Evolutionary conservation across 2,888 invertebrate genomes (phyloP).

Genomic region (Dasypolia templi): DNA sequence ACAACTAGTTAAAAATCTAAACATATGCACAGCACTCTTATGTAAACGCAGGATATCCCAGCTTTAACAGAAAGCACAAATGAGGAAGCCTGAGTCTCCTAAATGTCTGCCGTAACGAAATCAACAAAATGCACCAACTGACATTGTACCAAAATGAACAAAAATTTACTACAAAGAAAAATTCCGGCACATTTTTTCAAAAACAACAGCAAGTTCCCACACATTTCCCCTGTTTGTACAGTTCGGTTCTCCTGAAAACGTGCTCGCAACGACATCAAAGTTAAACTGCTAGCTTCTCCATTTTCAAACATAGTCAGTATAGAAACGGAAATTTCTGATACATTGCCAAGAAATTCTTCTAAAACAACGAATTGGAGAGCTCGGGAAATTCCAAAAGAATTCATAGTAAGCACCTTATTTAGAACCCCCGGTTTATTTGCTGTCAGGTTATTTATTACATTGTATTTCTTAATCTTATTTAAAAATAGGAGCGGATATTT

Average conservation of each 20-base stretch:
- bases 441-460: constrained; percentile 39
- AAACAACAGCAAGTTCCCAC: constrained; percentile 22
- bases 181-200: constrained; percentile 32
- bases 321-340: constrained; percentile 50
- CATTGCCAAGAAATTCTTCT: constrained; percentile 61
- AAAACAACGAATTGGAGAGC: constrained; percentile 57
- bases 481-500: constrained; percentile 16
- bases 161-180: constrained; percentile 52
- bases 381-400: constrained; percentile 52
- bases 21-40: not conserved
- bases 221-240: constrained; percentile 48
- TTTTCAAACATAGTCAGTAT: constrained; percentile 42
- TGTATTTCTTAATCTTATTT: constrained; percentile 46
- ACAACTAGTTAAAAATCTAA: not conserved
- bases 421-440: constrained; percentile 47
- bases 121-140: constrained; percentile 33
- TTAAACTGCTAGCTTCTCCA: constrained; percentile 58
- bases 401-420: constrained; percentile 57
- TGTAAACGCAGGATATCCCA: not conserved
- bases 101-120: constrained; percentile 38
- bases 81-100: not conserved
- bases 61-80: constrained; percentile 8
- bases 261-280: constrained; percentile 59
- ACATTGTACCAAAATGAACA: constrained; percentile 40
- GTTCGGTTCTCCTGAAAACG: constrained; percentile 48